A percentile compares a stretch with the other conserved stretches of the same genome.
phyloP scores from a whole-genome alignment of 2,797 vertebrate genomes.

The Furcifer pardalis region DNA sequence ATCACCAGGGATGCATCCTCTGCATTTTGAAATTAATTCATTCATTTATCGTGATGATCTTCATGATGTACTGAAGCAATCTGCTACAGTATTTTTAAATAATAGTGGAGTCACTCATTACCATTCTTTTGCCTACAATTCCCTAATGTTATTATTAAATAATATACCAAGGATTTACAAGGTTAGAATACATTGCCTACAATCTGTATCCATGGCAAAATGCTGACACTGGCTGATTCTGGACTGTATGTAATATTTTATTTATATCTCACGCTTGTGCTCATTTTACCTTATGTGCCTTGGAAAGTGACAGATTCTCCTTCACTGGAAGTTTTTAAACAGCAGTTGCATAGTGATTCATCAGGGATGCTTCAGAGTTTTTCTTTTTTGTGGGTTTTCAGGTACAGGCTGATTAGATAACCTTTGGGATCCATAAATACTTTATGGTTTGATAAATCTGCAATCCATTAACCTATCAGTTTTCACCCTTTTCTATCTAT shows the following conservation, averaged over 20 bases:
- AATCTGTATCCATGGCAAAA: slow-evolving; percentile 23
- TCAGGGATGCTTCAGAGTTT: too few relatives aligned
- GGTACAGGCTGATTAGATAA: too few relatives aligned
- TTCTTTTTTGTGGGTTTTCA: too few relatives aligned
- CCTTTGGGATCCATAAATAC: too few relatives aligned
- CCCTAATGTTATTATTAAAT: slow-evolving; percentile 34
- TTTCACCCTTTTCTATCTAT: too few relatives aligned
- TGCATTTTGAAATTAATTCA: slow-evolving; percentile 62
- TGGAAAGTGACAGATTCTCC: too few relatives aligned
- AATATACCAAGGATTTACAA: slow-evolving; percentile 53
- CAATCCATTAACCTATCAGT: not conserved
- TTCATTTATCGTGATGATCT: slow-evolving; percentile 63
- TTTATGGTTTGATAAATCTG: not conserved
- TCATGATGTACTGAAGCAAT: slow-evolving; percentile 57
- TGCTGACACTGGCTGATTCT: slow-evolving; percentile 28
- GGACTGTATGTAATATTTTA: slow-evolving; percentile 27
- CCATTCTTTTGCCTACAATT: slow-evolving; percentile 35
- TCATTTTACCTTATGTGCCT: slow-evolving; percentile 16
- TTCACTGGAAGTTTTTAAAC: too few relatives aligned
- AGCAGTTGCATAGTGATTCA: too few relatives aligned
- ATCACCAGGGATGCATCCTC: slow-evolving; percentile 36
- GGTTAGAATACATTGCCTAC: slow-evolving; percentile 35
- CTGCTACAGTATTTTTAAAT: slow-evolving; percentile 56
- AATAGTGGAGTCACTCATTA: slow-evolving; percentile 44
- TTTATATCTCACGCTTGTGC: slow-evolving; percentile 30